These are phyloP conservation scores for Tipula confusa DNA, from an alignment of 2,888 invertebrate genomes.

Conservation along the genomic window DNA sequence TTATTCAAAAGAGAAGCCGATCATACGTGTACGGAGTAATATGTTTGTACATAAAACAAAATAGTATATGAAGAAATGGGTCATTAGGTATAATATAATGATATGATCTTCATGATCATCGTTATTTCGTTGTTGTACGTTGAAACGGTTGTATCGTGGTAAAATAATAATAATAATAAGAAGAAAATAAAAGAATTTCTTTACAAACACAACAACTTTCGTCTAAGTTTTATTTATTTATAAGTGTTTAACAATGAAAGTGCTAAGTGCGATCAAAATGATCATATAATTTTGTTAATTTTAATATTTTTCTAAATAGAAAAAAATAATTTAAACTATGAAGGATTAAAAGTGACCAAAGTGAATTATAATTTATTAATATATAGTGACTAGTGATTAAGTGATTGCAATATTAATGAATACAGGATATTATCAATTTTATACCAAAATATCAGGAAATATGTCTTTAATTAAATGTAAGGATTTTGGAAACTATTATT, in stretches of 20 bases:
- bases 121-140: constrained; percentile 27
- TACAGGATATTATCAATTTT: neutral
- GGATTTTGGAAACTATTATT: no score
- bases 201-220: neutral
- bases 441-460: neutral
- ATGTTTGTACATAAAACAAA: neutral
- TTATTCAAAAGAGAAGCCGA: constrained; percentile 20
- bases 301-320: neutral
- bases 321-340: neutral
- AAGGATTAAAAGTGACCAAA: neutral
- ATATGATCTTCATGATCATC: neutral
- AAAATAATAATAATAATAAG: no score
- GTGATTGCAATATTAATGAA: neutral
- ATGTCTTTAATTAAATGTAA: neutral
- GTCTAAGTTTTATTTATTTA: neutral
- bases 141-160: neutral
- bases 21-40: no score
- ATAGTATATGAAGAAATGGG: constrained; percentile 13
- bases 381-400: neutral
- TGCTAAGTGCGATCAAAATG: neutral
- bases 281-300: neutral
- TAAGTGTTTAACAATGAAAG: neutral
- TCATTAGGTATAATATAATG: constrained; percentile 31
- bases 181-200: constrained; percentile 13
- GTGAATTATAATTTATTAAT: neutral